These are phyloP conservation scores for Salvelinus sp. DNA, from an alignment of 2,113 vertebrate species.

Conservation along the genomic window DNA sequence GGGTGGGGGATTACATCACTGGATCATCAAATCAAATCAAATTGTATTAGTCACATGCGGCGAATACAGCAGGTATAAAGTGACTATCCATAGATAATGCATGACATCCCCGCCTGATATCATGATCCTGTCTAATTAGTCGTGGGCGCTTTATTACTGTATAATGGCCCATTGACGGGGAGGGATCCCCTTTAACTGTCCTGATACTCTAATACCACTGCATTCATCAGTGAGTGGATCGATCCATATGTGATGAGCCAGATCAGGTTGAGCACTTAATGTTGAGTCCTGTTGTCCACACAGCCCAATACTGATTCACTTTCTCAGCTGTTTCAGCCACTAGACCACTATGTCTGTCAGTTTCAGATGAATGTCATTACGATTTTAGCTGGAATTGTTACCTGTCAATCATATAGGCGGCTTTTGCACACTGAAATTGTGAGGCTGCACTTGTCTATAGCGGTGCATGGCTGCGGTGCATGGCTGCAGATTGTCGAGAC, in stretches of 20 bases:
- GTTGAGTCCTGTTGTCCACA: constrained; percentile 15
- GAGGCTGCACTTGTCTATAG: neutral
- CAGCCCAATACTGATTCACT: neutral
- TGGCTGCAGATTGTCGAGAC: neutral
- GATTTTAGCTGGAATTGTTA: neutral
- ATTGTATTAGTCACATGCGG: too few relatives aligned
- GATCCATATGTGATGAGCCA: constrained; percentile 16
- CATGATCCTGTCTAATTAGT: constrained; percentile 13
- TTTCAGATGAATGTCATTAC: neutral
- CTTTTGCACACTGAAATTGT: neutral
- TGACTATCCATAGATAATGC: too few relatives aligned
- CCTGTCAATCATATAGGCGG: neutral
- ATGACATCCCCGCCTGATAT: neutral
- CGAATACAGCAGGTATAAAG: too few relatives aligned
- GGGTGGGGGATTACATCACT: neutral
- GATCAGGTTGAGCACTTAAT: constrained; percentile 19
- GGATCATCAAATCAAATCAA: neutral
- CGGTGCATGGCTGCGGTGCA: neutral
- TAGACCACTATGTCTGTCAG: neutral
- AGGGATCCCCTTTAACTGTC: constrained; percentile 12
- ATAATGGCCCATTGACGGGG: neutral
- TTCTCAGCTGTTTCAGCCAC: neutral
- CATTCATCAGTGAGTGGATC: constrained; percentile 38
- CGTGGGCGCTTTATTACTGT: constrained; percentile 7
- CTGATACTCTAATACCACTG: constrained; percentile 2